phyloP scores from a whole-genome alignment of 2,888 invertebrate species.

The Brenthis hecate region DNA sequence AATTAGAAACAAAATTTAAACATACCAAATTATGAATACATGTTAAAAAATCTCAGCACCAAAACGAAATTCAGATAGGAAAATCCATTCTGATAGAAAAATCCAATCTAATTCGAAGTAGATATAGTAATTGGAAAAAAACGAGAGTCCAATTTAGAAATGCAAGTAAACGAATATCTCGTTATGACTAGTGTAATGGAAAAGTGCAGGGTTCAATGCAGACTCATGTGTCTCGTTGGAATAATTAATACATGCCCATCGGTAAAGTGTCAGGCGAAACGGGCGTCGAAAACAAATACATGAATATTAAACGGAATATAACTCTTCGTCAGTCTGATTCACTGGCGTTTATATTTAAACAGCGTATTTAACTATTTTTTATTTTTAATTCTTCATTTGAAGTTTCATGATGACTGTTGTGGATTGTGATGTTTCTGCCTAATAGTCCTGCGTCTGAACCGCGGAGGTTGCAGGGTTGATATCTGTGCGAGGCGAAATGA shows the following conservation, averaged over 20 bases:
- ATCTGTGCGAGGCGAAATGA: too few species aligned
- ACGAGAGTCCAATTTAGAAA: conserved; percentile 5
- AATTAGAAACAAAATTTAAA: too few species aligned
- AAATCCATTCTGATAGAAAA: conserved; percentile 5
- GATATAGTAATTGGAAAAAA: conserved; percentile 7
- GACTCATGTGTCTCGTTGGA: conserved; percentile 56
- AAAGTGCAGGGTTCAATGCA: conserved; percentile 51
- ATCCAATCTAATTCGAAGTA: conserved; percentile 15
- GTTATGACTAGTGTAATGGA: conserved; percentile 24
- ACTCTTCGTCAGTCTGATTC: conserved; percentile 54
- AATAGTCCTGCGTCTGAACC: too few species aligned
- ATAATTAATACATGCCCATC: conserved; percentile 70
- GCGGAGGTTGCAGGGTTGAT: too few species aligned
- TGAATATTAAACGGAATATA: conserved; percentile 71
- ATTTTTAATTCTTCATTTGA: not conserved
- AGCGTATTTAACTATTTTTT: conserved; percentile 30
- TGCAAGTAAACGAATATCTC: conserved; percentile 13
- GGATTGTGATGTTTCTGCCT: not conserved
- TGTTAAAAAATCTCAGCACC: not conserved
- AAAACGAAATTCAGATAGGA: not conserved
- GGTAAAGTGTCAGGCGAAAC: conserved; percentile 64
- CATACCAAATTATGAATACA: too few species aligned
- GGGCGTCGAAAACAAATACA: conserved; percentile 72
- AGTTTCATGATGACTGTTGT: not conserved
- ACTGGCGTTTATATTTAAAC: conserved; percentile 46